Conservation (phyloP, 2,797 vertebrate genomes). For the Coendou prehensilis region DNA sequence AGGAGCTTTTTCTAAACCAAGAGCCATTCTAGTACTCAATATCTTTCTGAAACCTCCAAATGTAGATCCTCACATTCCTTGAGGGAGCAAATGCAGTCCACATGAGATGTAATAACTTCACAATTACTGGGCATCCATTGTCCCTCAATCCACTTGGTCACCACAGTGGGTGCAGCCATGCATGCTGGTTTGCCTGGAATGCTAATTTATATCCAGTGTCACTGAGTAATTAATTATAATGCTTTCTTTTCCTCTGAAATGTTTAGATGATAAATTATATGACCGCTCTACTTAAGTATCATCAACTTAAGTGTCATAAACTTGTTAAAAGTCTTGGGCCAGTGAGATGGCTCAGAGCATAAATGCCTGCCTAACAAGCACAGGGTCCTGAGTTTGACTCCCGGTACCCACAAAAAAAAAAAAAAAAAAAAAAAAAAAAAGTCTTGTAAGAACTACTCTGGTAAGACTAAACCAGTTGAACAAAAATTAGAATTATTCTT, state of each 20-base stretch:
- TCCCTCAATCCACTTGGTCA: not conserved
- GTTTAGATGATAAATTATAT: slow-evolving; percentile 8
- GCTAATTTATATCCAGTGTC: not conserved
- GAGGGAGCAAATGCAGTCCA: not conserved
- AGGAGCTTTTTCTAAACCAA: slow-evolving; percentile 11
- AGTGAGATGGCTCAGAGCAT: too few relatives aligned
- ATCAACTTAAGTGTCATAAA: not conserved
- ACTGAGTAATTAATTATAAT: not conserved
- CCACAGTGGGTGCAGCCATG: not conserved
- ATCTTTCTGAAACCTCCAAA: slow-evolving; percentile 12
- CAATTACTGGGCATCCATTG: not conserved
- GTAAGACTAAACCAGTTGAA: not conserved
- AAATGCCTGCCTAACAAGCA: too few relatives aligned
- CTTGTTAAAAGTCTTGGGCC: not conserved
- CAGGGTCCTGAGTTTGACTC: too few relatives aligned
- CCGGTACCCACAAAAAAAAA: too few relatives aligned
- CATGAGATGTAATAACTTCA: not conserved
- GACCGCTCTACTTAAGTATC: not conserved
- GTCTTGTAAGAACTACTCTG: not conserved
- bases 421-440: too few relatives aligned
- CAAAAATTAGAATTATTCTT: slow-evolving; percentile 62
- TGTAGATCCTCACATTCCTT: not conserved
- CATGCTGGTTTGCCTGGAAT: not conserved
- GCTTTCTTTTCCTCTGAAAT: not conserved
- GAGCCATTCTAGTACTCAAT: not conserved